A percentile compares a stretch with the other conserved stretches of the same genome.
phyloP scores from a whole-genome alignment of 2,113 vertebrate species.

The Lepisosteus oculatus region DNA sequence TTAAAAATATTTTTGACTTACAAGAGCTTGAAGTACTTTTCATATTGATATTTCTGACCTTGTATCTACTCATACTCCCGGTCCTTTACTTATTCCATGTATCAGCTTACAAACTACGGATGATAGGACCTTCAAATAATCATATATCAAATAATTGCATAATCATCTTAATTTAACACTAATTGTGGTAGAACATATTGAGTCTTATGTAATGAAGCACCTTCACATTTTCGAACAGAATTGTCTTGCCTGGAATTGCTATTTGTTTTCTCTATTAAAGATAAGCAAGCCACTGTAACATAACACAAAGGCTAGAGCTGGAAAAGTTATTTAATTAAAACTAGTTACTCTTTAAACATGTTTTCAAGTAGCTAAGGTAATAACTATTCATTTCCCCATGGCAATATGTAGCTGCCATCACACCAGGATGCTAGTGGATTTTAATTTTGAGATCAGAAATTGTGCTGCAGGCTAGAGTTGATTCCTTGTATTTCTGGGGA shows the following conservation, averaged over 20 bases:
- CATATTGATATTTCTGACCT: too few relatives aligned
- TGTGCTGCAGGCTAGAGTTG: not conserved
- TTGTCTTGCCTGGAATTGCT: not conserved
- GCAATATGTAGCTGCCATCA: not conserved
- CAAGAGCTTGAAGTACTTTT: too few relatives aligned
- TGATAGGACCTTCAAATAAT: too few relatives aligned
- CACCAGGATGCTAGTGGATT: not conserved
- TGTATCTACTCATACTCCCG: too few relatives aligned
- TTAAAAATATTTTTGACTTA: too few relatives aligned
- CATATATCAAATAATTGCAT: too few relatives aligned
- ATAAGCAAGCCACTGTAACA: not conserved
- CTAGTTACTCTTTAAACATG: conserved; percentile 16
- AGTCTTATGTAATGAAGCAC: not conserved
- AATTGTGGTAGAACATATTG: not conserved
- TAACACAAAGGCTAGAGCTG: not conserved
- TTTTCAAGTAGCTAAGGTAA: conserved; percentile 16
- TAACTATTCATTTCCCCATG: conserved; percentile 10
- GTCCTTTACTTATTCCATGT: too few relatives aligned
- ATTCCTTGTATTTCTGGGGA: not conserved
- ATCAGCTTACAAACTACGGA: too few relatives aligned
- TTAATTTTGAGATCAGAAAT: conserved; percentile 9
- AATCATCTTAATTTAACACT: too few relatives aligned
- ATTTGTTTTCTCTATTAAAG: not conserved
- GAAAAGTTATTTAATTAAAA: conserved; percentile 7
- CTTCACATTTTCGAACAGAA: not conserved